Percentiles rank a stretch among this genome's conserved stretches.
These are phyloP conservation scores for Oncorhynchus tshawytscha DNA, from an alignment of 2,113 vertebrate genomes.

Conservation along the genomic window DNA sequence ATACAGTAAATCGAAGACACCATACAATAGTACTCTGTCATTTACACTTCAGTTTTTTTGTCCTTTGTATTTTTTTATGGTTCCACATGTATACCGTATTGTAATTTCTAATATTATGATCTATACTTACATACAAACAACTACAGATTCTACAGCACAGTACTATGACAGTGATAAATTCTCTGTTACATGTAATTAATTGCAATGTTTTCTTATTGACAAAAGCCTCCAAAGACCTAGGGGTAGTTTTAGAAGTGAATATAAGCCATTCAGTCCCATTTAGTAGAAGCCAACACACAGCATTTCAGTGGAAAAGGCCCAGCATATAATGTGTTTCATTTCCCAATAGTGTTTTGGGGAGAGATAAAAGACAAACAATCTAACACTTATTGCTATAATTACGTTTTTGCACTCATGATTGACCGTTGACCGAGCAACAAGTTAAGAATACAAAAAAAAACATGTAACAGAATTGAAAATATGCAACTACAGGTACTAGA, in stretches of 20 bases:
- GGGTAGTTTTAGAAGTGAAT: constrained; percentile 54
- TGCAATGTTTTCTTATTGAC: constrained; percentile 66
- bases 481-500: constrained; percentile 56
- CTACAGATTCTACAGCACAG: constrained; percentile 87
- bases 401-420: constrained; percentile 68
- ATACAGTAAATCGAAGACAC: constrained; percentile 77
- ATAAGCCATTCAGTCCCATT: constrained; percentile 43
- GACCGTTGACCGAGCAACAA: constrained; percentile 58
- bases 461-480: constrained; percentile 68
- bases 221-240: constrained; percentile 64
- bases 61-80: constrained; percentile 61
- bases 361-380: constrained; percentile 55
- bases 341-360: constrained; percentile 50
- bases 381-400: constrained; percentile 79
- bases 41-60: constrained; percentile 57
- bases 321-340: constrained; percentile 47
- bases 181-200: constrained; percentile 71
- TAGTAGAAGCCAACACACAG: constrained; percentile 39
- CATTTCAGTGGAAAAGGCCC: constrained; percentile 44
- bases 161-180: constrained; percentile 77
- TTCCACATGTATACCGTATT: constrained; percentile 68
- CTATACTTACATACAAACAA: constrained; percentile 81
- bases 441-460: constrained; percentile 65
- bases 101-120: constrained; percentile 36
- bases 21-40: constrained; percentile 67